These are phyloP conservation scores for Ptiloglossa arizonensis DNA, from an alignment of 1,140 invertebrate genomes.

Conservation along the genomic window DNA sequence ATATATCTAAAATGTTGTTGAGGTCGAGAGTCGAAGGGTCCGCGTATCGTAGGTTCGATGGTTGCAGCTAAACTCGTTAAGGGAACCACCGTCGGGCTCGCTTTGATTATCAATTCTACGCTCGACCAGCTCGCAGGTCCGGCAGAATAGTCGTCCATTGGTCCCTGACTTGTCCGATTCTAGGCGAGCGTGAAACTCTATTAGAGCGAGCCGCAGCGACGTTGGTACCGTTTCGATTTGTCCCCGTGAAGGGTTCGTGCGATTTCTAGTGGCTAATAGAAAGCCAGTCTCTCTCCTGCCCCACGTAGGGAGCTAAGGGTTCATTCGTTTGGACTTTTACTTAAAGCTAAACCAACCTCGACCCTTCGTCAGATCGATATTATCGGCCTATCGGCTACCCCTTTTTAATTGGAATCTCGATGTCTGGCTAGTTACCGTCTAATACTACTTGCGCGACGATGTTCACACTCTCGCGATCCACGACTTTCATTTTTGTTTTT, in stretches of 20 bases:
- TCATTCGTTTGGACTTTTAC: constrained; percentile 48
- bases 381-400: constrained; percentile 18
- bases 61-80: constrained; percentile 6
- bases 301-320: constrained; percentile 1
- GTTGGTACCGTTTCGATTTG: constrained; percentile 53
- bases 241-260: constrained; percentile 53
- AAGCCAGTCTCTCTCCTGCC: constrained; percentile 30
- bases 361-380: constrained; percentile 32
- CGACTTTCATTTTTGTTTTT: not conserved
- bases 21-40: no score
- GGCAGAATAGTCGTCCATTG: constrained; percentile 5
- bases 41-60: not conserved
- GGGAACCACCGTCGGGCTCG: constrained; percentile 19
- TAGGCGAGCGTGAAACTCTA: constrained; percentile 63
- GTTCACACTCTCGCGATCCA: not conserved
- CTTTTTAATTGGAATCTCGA: constrained; percentile 10
- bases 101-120: constrained; percentile 70
- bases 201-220: constrained; percentile 42
- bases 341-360: constrained; percentile 53
- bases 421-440: constrained; percentile 2
- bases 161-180: constrained; percentile 43
- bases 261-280: constrained; percentile 63
- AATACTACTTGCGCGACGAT: constrained; percentile 6
- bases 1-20: no score
- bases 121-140: constrained; percentile 52